These are phyloP conservation scores for Brachionus asplanchnoidis DNA, from an alignment of 1,140 invertebrate species.

Conservation along the genomic window DNA sequence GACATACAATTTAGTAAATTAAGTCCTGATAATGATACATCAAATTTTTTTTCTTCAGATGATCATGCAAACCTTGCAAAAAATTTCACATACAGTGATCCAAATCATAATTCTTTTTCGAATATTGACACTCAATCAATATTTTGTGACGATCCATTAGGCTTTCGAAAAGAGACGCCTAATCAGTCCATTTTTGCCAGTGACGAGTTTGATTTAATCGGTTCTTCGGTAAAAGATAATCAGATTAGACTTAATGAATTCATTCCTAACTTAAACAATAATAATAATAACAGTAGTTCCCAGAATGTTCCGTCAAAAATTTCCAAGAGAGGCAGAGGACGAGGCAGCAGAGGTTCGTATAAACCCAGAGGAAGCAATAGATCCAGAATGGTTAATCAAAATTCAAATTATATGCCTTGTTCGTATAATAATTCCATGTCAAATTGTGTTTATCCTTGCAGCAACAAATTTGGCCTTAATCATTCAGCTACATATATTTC, in stretches of 20 bases:
- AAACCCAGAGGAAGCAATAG: not conserved
- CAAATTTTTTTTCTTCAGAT: not conserved
- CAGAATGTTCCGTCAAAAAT: not conserved
- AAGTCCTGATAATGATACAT: not conserved
- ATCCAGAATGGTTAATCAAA: not conserved
- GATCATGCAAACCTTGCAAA: not conserved
- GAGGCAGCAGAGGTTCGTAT: constrained; percentile 19
- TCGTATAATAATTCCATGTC: not conserved
- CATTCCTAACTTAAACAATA: not conserved
- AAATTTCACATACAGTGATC: not conserved
- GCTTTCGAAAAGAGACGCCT: not conserved
- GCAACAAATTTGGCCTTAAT: not conserved
- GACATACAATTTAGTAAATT: not conserved
- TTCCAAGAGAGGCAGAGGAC: not conserved
- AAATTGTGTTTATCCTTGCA: not conserved
- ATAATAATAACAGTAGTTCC: not conserved
- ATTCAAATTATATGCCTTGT: not conserved
- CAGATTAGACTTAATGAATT: not conserved
- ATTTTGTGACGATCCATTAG: not conserved
- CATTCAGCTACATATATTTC: not conserved
- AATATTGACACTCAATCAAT: not conserved
- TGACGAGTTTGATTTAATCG: constrained; percentile 7
- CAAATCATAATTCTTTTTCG: not conserved
- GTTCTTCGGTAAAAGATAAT: not conserved
- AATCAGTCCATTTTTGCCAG: not conserved